Conservation (phyloP, 2,113 vertebrate genomes). For the Phasianus colchicus region DNA sequence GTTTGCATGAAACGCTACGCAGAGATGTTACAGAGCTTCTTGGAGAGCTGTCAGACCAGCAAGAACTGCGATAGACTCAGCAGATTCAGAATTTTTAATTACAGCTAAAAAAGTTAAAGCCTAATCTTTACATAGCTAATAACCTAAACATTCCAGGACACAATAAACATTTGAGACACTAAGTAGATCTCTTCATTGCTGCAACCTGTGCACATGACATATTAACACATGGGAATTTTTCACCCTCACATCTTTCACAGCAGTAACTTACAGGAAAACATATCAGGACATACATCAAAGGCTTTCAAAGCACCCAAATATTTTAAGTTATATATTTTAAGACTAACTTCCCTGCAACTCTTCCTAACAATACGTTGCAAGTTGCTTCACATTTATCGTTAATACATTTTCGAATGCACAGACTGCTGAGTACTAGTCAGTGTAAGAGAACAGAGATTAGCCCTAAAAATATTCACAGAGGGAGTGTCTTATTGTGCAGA, state of each 20-base stretch:
- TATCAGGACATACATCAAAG: background rate
- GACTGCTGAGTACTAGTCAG: background rate
- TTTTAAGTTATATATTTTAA: background rate
- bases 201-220: background rate
- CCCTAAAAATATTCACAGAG: constrained; percentile 12
- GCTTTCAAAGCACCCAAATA: background rate
- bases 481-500: background rate
- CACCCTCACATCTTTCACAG: background rate
- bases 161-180: background rate
- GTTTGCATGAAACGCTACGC: background rate
- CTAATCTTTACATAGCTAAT: background rate
- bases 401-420: background rate
- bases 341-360: background rate
- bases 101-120: background rate
- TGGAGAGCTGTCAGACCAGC: constrained; percentile 14
- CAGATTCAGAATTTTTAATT: background rate
- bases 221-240: background rate
- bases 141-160: background rate
- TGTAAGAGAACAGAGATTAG: background rate
- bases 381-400: background rate
- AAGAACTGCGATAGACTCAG: background rate
- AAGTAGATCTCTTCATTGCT: background rate
- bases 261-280: background rate
- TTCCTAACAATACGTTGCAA: background rate
- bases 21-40: background rate